Evolutionary conservation across 1,140 invertebrate species (phyloP), one percentile per base, ranked within the genome.

Genomic region (Lutraria rhynchaena): DNA sequence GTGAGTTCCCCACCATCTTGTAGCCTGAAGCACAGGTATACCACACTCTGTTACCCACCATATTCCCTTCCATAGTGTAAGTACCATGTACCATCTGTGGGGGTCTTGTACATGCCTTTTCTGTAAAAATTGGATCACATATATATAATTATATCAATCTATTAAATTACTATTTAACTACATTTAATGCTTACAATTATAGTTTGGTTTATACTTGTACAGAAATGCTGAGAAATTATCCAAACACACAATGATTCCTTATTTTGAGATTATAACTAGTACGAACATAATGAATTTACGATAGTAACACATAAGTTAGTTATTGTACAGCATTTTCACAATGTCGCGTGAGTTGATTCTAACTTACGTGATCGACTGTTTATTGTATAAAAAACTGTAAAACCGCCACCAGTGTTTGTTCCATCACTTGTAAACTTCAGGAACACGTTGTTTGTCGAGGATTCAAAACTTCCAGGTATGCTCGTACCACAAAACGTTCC

Each of bases 321-420:
- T n/a, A n/a, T n/a, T n/a, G n/a, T n/a, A n/a, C n/a, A n/a, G n/a
- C n/a, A n/a, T n/a, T n/a, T n/a, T n/a, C n/a, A n/a, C n/a, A n/a
- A n/a, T n/a, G n/a, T n/a, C n/a, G n/a, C n/a, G n/a, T n/a, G n/a
- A n/a, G n/a, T n/a, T n/a, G n/a, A n/a, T n/a, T n/a, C n/a, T n/a
- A n/a, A n/a, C 83, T 46, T 81, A 88, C 87, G 46, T n/a, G 67
- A 81, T 55, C 51, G 57, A 35, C 69, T 84, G 46, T 88, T 86
- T 44, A 87, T 84, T 15, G 76, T 81, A 44, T 85, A 88, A 24
- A 83, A 73, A 22, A 88, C 58, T 1, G 80, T 86, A 49, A 81
- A 88, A 5, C 87, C 87, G 5, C 60, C 44, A 0, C 81, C 85
- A 7, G 83, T 86, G 1, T 76, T 80, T 17, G 85, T 88, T 22